phyloP scores from a whole-genome alignment of 1,140 invertebrate genomes.

The Maniola jurtina region DNA sequence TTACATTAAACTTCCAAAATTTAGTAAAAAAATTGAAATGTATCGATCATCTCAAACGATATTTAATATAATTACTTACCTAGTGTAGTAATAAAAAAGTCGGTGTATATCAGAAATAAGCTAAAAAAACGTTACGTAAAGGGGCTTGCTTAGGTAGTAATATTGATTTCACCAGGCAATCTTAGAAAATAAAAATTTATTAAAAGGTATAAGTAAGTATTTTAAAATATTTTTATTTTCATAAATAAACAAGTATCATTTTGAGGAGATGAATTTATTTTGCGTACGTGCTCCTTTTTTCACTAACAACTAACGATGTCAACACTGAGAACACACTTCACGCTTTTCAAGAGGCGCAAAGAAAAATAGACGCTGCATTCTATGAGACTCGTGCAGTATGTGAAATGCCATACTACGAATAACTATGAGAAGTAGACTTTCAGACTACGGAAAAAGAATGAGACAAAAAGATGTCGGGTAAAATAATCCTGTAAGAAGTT shows the following conservation, averaged over 20 bases:
- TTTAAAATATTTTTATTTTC: no score
- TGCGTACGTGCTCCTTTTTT: constrained; percentile 10
- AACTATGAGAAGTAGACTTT: background rate
- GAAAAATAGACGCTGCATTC: constrained; percentile 1
- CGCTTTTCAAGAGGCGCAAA: constrained; percentile 2
- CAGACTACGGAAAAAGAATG: background rate
- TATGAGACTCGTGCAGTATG: background rate
- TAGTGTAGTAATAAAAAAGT: no score
- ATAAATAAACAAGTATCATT: background rate
- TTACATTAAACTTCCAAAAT: no score
- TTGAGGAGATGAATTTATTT: constrained; percentile 1
- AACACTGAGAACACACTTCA: constrained; percentile 6
- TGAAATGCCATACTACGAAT: background rate
- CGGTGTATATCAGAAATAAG: no score
- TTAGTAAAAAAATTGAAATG: no score
- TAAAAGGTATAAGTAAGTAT: no score
- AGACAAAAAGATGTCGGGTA: background rate
- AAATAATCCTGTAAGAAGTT: background rate
- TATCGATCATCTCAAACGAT: no score
- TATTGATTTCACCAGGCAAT: no score
- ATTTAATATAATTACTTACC: no score
- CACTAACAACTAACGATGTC: constrained; percentile 16
- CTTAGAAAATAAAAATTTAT: no score
- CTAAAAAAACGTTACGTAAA: no score
- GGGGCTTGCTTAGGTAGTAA: no score